Conservation (phyloP, 2,113 vertebrate genomes). For the Notothenia coriiceps region DNA sequence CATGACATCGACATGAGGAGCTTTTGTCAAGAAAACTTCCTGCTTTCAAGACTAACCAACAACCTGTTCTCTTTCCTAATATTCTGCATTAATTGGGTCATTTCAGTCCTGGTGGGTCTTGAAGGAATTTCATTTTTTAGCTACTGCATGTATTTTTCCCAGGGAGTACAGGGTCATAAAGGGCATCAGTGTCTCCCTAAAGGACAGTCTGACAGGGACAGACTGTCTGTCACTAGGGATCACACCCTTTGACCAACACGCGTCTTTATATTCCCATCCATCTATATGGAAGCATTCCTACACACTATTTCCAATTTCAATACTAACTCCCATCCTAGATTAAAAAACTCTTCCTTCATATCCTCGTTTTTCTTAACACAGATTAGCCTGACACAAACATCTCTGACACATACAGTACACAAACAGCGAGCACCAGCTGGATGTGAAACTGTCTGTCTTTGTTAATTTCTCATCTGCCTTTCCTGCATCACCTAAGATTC, state of each 20-base stretch:
- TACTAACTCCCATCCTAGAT: constrained; percentile 6
- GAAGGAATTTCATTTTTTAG: constrained; percentile 32
- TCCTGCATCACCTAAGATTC: constrained; percentile 35
- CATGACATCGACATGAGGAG: constrained; percentile 21
- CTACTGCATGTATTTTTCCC: constrained; percentile 24
- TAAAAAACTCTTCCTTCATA: too few species aligned
- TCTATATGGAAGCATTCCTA: constrained; percentile 28
- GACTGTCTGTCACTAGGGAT: constrained; percentile 61
- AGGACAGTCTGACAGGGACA: constrained; percentile 68
- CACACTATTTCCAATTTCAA: constrained; percentile 1
- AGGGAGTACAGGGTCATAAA: constrained; percentile 57
- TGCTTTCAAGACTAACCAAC: not conserved
- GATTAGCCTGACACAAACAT: constrained; percentile 1
- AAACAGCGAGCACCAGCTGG: constrained; percentile 65
- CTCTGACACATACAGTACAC: not conserved
- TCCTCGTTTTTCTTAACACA: constrained; percentile 27
- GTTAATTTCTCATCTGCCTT: constrained; percentile 69
- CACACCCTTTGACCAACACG: constrained; percentile 62
- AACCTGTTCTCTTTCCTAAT: not conserved
- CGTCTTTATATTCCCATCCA: constrained; percentile 52
- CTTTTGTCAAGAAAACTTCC: constrained; percentile 1
- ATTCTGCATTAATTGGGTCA: not conserved
- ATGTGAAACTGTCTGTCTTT: constrained; percentile 59
- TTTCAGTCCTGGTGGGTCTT: constrained; percentile 14
- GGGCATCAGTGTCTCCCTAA: constrained; percentile 62